phyloP scores from a whole-genome alignment of 2,113 vertebrate genomes.

The Clinocottus analis region DNA sequence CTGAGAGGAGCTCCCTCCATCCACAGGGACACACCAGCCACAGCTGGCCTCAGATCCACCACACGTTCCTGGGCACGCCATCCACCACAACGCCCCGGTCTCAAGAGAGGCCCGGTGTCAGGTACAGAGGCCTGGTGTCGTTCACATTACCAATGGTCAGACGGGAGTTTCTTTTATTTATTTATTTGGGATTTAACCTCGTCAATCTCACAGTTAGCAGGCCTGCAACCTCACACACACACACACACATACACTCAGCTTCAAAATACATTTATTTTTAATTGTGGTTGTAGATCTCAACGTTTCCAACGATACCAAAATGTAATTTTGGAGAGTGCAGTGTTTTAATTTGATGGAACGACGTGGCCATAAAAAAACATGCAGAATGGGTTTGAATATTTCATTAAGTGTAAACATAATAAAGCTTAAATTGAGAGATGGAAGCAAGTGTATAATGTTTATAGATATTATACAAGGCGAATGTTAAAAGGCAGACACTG shows the following conservation, averaged over 20 bases:
- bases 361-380: not conserved
- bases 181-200: not conserved
- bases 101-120: constrained; percentile 22
- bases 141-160: not conserved
- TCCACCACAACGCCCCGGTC: constrained; percentile 39
- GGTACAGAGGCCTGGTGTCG: not conserved
- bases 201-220: not conserved
- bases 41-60: constrained; percentile 59
- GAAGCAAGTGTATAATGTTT: not conserved
- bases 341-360: not conserved
- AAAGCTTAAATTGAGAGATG: not conserved
- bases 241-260: too few species aligned
- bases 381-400: not conserved
- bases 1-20: constrained; percentile 54
- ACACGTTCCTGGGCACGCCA: constrained; percentile 47
- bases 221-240: not conserved
- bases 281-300: not conserved
- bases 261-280: not conserved
- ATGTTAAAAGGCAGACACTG: not conserved
- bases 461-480: not conserved
- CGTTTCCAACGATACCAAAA: not conserved
- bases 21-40: constrained; percentile 57
- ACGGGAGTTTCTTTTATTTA: not conserved
- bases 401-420: not conserved
- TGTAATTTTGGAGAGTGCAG: not conserved